Base-by-base conservation (phyloP, 2,888 invertebrate genomes). In the Synanthedon tipuliformis region DNA sequence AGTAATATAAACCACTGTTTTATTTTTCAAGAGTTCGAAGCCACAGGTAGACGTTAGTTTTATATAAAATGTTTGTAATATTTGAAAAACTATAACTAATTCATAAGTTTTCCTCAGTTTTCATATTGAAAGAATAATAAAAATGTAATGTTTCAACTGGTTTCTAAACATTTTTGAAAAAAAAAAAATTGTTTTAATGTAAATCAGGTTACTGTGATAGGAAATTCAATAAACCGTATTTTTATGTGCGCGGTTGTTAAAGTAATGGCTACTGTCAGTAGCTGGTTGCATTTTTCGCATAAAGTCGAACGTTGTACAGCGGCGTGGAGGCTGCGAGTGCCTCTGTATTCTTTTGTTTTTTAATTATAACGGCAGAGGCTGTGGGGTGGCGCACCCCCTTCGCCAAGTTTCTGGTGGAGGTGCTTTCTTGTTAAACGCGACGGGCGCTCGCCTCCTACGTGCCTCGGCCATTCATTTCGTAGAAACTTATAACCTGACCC, bases 401-500 rank as follows among this genome's bases (percentile, higher is more conserved):
- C 73, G 73, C 72, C 74, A 74, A 79, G 75, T 77, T 74, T 76
- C 77, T 71, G 72, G 79, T 78, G 84, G 84, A 81, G 85, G 81
- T 77, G 79, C 78, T 84, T 83, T 81, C 85, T 86, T 83, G 84
- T 81, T 81, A 81, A 81, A 75, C 73, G 72, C 65, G 69, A 56
- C 71, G 75, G 78, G 78, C 69, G 75, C 77, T 81, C 76, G 76
- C 84, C 82, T 80, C 80, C 84, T 83, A 82, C 85, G 82, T 82
- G 82, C 81, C 77, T 78, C 80, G 80, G 78, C 81, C 86, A 81
- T 86, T 86, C 84, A 85, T 86, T 87, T 85, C 75, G 81, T 75
- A 71, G 81, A 83, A 83, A 87, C 85, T 86, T 87, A 87, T 87
- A 87, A 87, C 86, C 85, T 87, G 87, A 85, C 84, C 78, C 78